Evolutionary conservation across 2,888 invertebrate species (phyloP).

Genomic region (Anticlea derivata): DNA sequence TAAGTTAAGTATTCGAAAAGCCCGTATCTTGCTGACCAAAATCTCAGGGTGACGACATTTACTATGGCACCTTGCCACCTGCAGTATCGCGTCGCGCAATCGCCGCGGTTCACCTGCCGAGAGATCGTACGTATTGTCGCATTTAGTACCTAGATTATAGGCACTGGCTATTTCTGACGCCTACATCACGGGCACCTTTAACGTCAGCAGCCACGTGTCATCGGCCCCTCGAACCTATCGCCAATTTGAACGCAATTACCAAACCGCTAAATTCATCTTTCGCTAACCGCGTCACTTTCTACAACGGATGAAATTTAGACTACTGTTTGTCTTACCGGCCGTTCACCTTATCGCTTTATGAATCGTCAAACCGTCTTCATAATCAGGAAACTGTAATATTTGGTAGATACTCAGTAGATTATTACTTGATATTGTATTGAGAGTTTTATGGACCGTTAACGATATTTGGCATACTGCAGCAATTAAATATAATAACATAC

Average conservation of each 20-base stretch:
- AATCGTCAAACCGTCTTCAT: slow-evolving; percentile 14
- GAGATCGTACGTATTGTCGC: slow-evolving; percentile 45
- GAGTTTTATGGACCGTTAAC: slow-evolving; percentile 22
- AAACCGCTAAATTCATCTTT: slow-evolving; percentile 33
- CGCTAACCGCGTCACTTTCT: slow-evolving; percentile 24
- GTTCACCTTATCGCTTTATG: slow-evolving; percentile 30
- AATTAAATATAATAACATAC: slow-evolving; percentile 29
- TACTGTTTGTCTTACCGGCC: slow-evolving; percentile 29
- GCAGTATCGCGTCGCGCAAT: slow-evolving; percentile 39
- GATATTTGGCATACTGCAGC: slow-evolving; percentile 28
- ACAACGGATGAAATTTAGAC: slow-evolving; percentile 24
- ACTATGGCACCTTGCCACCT: slow-evolving; percentile 53
- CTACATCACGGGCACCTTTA: slow-evolving; percentile 67
- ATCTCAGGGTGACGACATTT: slow-evolving; percentile 40
- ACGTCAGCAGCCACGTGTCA: slow-evolving; percentile 68
- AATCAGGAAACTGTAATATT: slow-evolving; percentile 13
- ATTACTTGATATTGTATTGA: slow-evolving; percentile 15
- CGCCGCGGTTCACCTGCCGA: slow-evolving; percentile 65
- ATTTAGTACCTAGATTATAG: slow-evolving; percentile 39
- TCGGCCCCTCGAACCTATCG: slow-evolving; percentile 52
- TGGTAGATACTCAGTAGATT: slow-evolving; percentile 13
- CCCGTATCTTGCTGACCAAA: slow-evolving; percentile 47
- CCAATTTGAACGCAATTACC: slow-evolving; percentile 44
- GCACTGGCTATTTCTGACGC: slow-evolving; percentile 59
- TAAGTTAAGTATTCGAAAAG: not conserved